Evolutionary conservation across 2,797 vertebrate species (phyloP).

Genomic region (Nannoperca obscura): DNA sequence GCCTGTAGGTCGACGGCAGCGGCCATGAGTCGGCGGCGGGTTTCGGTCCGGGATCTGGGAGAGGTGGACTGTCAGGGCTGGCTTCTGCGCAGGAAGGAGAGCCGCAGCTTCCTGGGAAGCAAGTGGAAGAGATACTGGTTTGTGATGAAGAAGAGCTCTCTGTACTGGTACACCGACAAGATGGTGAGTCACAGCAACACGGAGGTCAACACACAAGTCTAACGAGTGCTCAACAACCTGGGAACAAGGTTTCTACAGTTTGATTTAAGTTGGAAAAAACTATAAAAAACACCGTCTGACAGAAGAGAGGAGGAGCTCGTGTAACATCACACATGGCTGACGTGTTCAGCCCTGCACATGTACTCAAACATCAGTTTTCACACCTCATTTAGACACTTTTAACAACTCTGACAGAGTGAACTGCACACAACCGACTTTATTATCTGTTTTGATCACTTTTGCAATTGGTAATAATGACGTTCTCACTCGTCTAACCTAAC

Average conservation of each 20-base stretch:
- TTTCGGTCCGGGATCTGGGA: slow-evolving; percentile 91
- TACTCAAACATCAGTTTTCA: no score
- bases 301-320: no score
- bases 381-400: neutral
- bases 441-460: neutral
- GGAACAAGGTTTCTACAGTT: neutral
- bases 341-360: no score
- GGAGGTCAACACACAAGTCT: neutral
- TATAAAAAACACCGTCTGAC: no score
- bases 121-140: slow-evolving; percentile 96
- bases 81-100: slow-evolving; percentile 91
- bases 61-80: slow-evolving; percentile 89
- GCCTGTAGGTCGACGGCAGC: neutral
- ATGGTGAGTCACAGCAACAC: slow-evolving; percentile 76
- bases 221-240: neutral
- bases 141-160: slow-evolving; percentile 87
- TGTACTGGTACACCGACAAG: slow-evolving; percentile 91
- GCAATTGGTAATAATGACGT: neutral
- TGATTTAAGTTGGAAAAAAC: neutral
- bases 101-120: slow-evolving; percentile 88
- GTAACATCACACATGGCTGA: no score
- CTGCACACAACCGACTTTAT: no score
- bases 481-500: neutral
- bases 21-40: slow-evolving; percentile 57
- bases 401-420: neutral